Base-by-base conservation (phyloP, 2,888 invertebrate species). In the Empis livida region DNA sequence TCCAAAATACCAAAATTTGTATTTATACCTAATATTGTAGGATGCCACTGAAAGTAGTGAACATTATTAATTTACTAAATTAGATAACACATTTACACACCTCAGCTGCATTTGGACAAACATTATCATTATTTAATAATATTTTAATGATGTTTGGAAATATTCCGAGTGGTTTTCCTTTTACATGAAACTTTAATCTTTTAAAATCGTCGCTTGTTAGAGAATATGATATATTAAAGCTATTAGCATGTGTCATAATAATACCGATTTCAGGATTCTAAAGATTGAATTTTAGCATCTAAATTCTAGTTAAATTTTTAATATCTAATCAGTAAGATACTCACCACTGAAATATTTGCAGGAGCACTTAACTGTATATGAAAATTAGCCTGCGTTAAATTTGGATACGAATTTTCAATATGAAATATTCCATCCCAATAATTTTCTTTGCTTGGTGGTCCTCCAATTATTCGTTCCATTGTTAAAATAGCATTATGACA, bases 361-460 rank as follows among this genome's bases (percentile, higher is more conserved):
- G 47, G 47, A n/a, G 47, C 42, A 42, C 31, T 31, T 6, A 49
- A 40, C 15, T 42, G 30, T 3, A 49, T 6, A 5, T 11, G 15
- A 38, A 47, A 13, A n/a, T 44, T 42, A 10, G 38, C 47, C 42
- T 49, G 45, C 10, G 42, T 10, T 44, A 46, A 35, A 42, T 47
- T 44, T 13, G 44, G 42, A 47, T 44, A 39, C 10, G 9, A 10
- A 31, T 38, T 39, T 13, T 44, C n/a, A 13, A 47, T 23, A 31
- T 44, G 1, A 11, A 49, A 39, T 14, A 17, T 37, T 15, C 49
- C 49, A 39, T 47, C 43, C 49, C 50, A 50, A 45, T 50, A 47
- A 16, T 45, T 43, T 41, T 49, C 47, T 11, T 41, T n/a, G 17
- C 43, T 38, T 13, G 47, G 47, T 23, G 50, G 47, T n/a, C 47